Percentiles rank a stretch among this genome's conserved stretches.
Evolutionary conservation across 2,113 vertebrate genomes (phyloP).

Genomic region (Trogon melanurus): DNA sequence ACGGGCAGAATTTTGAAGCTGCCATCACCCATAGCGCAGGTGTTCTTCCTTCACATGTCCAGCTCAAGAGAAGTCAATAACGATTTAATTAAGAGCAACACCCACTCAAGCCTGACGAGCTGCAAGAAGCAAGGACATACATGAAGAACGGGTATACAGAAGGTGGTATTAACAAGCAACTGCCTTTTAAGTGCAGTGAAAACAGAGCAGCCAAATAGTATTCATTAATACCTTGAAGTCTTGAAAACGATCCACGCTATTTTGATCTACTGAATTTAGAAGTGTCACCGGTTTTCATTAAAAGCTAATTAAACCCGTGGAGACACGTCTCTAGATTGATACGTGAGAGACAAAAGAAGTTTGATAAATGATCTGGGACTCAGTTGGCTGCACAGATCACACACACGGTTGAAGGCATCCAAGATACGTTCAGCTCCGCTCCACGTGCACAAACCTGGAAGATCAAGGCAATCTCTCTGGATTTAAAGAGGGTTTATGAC

Average conservation of each 20-base stretch:
- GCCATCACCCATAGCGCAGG: accelerated
- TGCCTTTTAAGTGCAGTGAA: not conserved
- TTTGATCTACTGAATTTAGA: not conserved
- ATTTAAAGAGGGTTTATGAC: not conserved
- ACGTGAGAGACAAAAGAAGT: accelerated
- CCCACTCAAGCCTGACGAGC: not conserved
- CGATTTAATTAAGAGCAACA: not conserved
- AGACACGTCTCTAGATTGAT: not conserved
- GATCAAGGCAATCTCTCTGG: not conserved
- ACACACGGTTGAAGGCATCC: not conserved
- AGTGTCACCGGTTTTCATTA: not conserved
- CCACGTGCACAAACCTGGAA: not conserved
- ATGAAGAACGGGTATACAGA: not conserved
- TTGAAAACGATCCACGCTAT: not conserved
- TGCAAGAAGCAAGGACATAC: not conserved
- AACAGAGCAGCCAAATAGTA: not conserved
- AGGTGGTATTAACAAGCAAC: not conserved
- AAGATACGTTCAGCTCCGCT: not conserved
- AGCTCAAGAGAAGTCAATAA: not conserved
- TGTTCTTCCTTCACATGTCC: not conserved
- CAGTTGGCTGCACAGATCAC: not conserved
- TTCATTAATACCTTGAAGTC: not conserved
- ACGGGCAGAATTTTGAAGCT: not conserved
- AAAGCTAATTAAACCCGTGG: not conserved
- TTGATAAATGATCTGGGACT: not conserved